A percentile compares a stretch with the other conserved stretches of the same genome.
Evolutionary conservation across 30 jellyfish, hydroid and myxozoan genomes (phyloP).

Genomic region (Hydractinia echinata): DNA sequence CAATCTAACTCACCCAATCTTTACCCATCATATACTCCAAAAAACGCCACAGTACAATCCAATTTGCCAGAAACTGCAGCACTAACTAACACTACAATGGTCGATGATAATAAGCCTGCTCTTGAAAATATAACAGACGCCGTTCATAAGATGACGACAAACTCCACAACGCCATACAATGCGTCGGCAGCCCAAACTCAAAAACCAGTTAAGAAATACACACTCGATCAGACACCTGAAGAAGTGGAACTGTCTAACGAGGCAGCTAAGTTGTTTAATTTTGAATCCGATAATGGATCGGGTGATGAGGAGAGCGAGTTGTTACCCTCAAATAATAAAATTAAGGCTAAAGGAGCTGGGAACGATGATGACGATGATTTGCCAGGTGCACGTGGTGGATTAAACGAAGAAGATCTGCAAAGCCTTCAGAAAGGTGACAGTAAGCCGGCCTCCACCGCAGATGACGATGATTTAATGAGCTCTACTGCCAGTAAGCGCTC

Average conservation of each 20-base stretch:
- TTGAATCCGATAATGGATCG: conserved; percentile 12
- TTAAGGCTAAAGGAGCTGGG: conserved; percentile 50
- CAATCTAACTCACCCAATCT: neutral
- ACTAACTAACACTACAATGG: too few species aligned
- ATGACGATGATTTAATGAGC: too few species aligned
- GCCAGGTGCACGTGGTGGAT: conserved; percentile 89
- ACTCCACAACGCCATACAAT: conserved; percentile 9
- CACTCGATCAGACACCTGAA: conserved; percentile 19
- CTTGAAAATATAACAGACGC: too few species aligned
- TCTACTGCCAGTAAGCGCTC: too few species aligned
- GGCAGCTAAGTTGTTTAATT: conserved; percentile 5
- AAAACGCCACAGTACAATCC: too few species aligned
- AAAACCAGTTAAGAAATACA: conserved; percentile 40
- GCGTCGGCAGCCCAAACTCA: neutral
- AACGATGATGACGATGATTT: conserved; percentile 59
- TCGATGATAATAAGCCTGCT: too few species aligned
- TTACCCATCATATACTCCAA: too few species aligned
- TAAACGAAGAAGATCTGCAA: conserved; percentile 5
- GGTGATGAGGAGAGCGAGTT: conserved; percentile 23
- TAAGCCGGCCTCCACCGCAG: neutral
- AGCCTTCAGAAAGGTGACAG: neutral
- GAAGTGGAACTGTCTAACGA: conserved; percentile 18
- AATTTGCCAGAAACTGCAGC: too few species aligned
- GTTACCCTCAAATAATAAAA: conserved; percentile 5
- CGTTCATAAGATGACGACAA: neutral